These are phyloP conservation scores for Nothoprocta pentlandii DNA, from an alignment of 2,113 vertebrate species.

Conservation along the genomic window DNA sequence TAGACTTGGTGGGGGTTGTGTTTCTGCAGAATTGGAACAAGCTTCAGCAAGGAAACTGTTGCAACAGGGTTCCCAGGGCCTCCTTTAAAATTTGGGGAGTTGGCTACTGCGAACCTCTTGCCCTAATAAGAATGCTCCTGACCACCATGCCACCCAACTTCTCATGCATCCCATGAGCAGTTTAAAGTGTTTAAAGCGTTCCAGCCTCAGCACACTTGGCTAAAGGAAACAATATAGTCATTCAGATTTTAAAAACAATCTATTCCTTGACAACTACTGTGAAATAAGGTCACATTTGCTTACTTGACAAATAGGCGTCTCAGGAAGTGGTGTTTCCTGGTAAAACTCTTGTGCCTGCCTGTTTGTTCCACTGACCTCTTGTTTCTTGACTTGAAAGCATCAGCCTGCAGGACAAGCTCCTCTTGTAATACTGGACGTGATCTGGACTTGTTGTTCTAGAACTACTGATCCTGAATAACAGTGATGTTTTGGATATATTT, in stretches of 20 bases:
- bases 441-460: neutral
- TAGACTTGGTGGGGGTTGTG: fast-evolving
- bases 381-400: neutral
- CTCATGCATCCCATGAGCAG: neutral
- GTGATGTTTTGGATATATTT: neutral
- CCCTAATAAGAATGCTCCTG: neutral
- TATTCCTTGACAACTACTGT: neutral
- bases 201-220: neutral
- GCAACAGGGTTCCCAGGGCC: neutral
- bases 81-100: neutral
- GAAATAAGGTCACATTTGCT: neutral
- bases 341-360: neutral
- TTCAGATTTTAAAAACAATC: neutral
- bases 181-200: neutral
- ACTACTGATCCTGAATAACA: neutral
- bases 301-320: neutral
- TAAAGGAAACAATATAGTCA: neutral
- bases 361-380: fast-evolving
- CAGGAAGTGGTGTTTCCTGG: neutral
- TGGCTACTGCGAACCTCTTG: neutral
- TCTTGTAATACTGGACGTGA: neutral
- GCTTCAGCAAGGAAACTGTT: neutral
- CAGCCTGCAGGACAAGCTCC: neutral
- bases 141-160: neutral
- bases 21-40: neutral